A percentile compares a stretch with the other conserved stretches of the same genome.
These are phyloP conservation scores for Cyprinodon diabolis DNA, from an alignment of 2,797 vertebrate species.

Conservation along the genomic window DNA sequence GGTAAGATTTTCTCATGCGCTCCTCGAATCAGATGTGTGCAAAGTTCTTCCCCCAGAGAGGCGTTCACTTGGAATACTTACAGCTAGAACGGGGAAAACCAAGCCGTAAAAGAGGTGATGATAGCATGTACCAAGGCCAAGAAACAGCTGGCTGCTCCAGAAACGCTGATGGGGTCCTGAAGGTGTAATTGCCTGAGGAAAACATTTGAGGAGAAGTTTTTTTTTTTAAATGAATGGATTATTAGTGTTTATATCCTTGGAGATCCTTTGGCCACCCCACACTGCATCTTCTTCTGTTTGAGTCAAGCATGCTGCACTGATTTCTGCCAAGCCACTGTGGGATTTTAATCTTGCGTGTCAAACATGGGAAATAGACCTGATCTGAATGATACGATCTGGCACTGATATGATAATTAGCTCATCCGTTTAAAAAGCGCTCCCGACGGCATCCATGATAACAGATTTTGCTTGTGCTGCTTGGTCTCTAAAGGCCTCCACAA, in stretches of 20 bases:
- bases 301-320: neutral
- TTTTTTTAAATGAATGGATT: neutral
- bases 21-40: conserved; percentile 11
- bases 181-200: conserved; percentile 22
- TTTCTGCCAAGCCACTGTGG: conserved; percentile 7
- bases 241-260: neutral
- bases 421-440: conserved; percentile 25
- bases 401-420: conserved; percentile 30
- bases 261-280: neutral
- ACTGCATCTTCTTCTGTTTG: conserved; percentile 1
- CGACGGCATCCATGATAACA: conserved; percentile 28
- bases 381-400: conserved; percentile 17
- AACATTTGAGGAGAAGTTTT: conserved; percentile 11
- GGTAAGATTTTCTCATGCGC: too few species aligned
- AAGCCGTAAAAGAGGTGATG: conserved; percentile 23
- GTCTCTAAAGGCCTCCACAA: conserved; percentile 33
- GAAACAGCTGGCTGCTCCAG: conserved; percentile 35
- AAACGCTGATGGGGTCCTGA: conserved; percentile 29
- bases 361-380: conserved; percentile 12
- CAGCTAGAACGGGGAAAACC: conserved; percentile 14
- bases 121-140: conserved; percentile 24
- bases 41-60: conserved; percentile 6
- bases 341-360: conserved; percentile 15
- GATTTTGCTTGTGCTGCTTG: conserved; percentile 24
- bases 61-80: conserved; percentile 18